Evolutionary conservation across 2,888 invertebrate genomes (phyloP).

Genomic region (Eustalomyia histrio): DNA sequence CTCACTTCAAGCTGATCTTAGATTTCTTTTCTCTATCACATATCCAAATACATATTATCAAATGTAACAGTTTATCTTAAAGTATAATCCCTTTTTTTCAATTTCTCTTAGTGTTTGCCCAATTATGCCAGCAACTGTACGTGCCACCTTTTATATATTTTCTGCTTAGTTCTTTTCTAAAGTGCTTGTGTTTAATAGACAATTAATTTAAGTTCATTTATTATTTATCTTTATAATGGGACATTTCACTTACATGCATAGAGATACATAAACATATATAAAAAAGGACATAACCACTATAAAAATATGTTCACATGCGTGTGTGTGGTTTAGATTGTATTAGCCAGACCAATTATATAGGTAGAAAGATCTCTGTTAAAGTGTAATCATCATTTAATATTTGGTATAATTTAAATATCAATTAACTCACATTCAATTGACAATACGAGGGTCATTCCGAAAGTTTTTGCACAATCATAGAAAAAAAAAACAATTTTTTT

Average conservation of each 20-base stretch:
- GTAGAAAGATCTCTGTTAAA: background rate
- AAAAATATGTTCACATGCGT: background rate
- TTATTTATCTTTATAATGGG: slow-evolving; percentile 6
- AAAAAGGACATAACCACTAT: background rate
- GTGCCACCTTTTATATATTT: background rate
- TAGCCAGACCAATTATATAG: background rate
- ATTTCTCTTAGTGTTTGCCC: too few species aligned
- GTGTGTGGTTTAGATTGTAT: background rate
- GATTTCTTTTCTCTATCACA: too few species aligned
- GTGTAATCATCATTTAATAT: slow-evolving; percentile 17
- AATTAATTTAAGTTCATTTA: slow-evolving; percentile 25
- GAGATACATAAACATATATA: too few species aligned
- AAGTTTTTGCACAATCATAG: too few species aligned
- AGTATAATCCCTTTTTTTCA: too few species aligned
- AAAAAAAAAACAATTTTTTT: too few species aligned
- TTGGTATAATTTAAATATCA: slow-evolving; percentile 32
- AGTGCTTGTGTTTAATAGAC: slow-evolving; percentile 12
- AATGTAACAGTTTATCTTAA: too few species aligned
- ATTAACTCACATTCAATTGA: background rate
- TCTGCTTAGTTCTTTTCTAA: background rate
- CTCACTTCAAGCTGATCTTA: too few species aligned
- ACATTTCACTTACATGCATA: slow-evolving; percentile 5
- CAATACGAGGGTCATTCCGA: too few species aligned
- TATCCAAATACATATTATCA: too few species aligned
- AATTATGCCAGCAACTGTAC: background rate